phyloP scores from a whole-genome alignment of 2,113 vertebrate species.

The Rhadina sibilatrix region DNA sequence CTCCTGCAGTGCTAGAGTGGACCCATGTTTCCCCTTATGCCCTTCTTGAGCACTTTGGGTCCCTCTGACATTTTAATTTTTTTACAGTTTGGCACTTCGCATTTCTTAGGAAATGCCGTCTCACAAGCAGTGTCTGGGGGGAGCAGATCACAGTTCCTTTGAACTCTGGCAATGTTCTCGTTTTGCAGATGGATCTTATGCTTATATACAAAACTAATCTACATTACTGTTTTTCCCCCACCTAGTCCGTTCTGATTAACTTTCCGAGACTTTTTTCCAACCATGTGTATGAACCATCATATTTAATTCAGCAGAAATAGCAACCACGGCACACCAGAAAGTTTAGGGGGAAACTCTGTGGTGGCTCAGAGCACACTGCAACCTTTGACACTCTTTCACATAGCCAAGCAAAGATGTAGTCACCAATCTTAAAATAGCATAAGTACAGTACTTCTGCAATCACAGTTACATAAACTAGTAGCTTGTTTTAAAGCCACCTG shows the following conservation, averaged over 20 bases:
- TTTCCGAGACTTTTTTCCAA: not conserved
- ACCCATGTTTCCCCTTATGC: not conserved
- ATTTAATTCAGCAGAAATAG: not conserved
- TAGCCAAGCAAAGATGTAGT: conserved; percentile 53
- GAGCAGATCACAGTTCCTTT: not conserved
- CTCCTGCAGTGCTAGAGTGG: not conserved
- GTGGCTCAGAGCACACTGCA: not conserved
- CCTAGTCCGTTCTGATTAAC: not conserved
- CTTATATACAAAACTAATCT: not conserved
- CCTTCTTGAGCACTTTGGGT: not conserved
- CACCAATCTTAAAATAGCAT: conserved; percentile 63
- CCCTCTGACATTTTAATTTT: conserved; percentile 4
- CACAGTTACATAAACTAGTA: conserved; percentile 56
- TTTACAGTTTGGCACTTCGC: conserved; percentile 14
- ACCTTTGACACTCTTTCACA: conserved; percentile 47
- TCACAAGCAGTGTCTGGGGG: not conserved
- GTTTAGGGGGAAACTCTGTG: not conserved
- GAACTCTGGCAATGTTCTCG: not conserved
- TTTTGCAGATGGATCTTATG: not conserved
- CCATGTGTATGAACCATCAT: not conserved
- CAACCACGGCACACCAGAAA: not conserved
- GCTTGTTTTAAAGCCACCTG: conserved; percentile 21
- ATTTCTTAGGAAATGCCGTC: not conserved
- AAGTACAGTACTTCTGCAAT: conserved; percentile 46
- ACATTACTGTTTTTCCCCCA: not conserved